Evolutionary conservation across 2,113 vertebrate species (phyloP), one percentile per base, ranked within the genome.

Genomic region (Craseonycteris thonglongyai): DNA sequence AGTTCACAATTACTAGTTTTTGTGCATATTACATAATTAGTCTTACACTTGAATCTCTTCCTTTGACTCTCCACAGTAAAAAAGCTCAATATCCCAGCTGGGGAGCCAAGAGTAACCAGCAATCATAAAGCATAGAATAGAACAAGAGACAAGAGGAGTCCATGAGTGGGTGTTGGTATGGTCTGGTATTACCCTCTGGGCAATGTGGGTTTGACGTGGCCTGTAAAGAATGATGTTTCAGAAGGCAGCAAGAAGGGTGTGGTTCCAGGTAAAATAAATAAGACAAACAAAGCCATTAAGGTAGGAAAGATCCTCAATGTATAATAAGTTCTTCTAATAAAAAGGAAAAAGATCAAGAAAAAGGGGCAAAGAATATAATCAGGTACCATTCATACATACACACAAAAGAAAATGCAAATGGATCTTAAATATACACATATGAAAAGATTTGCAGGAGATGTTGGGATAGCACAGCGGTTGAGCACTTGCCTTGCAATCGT

Each of bases 211-310:
- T 88, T 86, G 91, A 74, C 51, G 59, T 81, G 81, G 66, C 3
- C 24, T 49, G 1, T 58, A 72, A 79, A 88, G 40, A 75, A 51
- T 81, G 84, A 89, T 63, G n/a, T 61, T 89, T 93, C 84, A 68
- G 51, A 58, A 91, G n/a, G 54, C 47, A 54, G 19, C 35, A 71
- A 66, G 65, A 54, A 91, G 45, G 49, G 24, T 24, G 24, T 47
- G 38, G 40, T 66, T 88, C 61, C 42, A 84, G 42, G 42, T 63
- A 79, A 66, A 93, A 74, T 78, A 95, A 81, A 49, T 61, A 93
- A 90, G 56, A 90, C 58, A 87, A 58, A 80, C 63, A 86, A 83
- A 88, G 63, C 72, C 40, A 91, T 78, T 83, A 91, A 51, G 42
- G 58, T 61, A 88, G 49, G 63, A 89, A 92, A 35, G 61, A 38